Conservation (phyloP, 2,113 vertebrate genomes). For the Mesembrinibis cayennensis region DNA sequence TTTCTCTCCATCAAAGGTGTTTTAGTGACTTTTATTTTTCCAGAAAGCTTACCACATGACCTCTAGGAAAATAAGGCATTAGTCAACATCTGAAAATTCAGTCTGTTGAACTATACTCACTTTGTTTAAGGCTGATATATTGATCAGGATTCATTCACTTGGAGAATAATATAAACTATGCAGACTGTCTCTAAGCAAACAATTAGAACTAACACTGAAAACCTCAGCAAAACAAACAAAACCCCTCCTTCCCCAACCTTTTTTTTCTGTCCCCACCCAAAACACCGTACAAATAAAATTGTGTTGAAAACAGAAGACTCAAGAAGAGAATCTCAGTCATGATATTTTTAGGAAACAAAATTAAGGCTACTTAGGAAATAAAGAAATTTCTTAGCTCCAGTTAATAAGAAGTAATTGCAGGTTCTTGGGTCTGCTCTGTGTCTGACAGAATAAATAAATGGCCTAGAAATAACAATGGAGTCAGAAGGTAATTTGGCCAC, state of each 20-base stretch:
- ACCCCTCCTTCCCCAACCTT: rapidly evolving
- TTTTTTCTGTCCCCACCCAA: neutral
- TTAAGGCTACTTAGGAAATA: neutral
- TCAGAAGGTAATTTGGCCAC: neutral
- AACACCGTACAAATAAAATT: neutral
- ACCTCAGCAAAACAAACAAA: neutral
- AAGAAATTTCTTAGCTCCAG: neutral
- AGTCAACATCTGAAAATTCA: neutral
- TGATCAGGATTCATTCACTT: neutral
- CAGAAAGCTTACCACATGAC: neutral
- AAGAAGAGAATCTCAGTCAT: neutral
- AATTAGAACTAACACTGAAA: neutral
- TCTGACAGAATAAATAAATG: neutral
- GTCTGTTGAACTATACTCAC: neutral
- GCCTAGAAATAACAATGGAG: neutral
- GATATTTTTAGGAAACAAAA: neutral
- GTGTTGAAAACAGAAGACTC: neutral
- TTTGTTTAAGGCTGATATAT: neutral
- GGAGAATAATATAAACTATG: neutral
- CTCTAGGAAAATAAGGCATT: neutral
- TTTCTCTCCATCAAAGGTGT: neutral
- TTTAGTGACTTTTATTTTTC: neutral
- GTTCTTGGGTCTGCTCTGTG: neutral
- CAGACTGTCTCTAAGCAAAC: neutral
- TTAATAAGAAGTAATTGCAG: neutral